Evolutionary conservation across 1,140 invertebrate species (phyloP).

Genomic region (Brachionus sp.): DNA sequence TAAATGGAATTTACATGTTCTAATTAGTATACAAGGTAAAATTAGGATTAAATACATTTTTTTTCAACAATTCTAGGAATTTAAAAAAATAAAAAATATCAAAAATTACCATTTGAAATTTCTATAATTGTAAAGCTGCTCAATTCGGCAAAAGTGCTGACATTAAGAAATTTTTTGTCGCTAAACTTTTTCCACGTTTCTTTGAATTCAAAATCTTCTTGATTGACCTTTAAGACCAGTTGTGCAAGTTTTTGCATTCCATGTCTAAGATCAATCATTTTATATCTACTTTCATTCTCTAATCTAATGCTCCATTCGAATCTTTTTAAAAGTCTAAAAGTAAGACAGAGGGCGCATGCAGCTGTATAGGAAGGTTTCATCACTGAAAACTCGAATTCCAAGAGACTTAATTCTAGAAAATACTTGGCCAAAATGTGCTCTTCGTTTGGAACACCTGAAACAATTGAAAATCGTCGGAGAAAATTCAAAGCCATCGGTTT

Average conservation of each 20-base stretch:
- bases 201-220: not conserved
- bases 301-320: not conserved
- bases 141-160: not conserved
- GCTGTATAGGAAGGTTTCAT: not conserved
- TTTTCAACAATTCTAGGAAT: not conserved
- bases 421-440: conserved; percentile 23
- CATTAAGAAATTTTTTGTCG: not conserved
- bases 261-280: conserved; percentile 8
- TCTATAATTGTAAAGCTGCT: not conserved
- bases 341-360: not conserved
- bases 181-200: not conserved
- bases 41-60: not conserved
- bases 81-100: not conserved
- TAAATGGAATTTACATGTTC: not conserved
- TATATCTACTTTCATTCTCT: not conserved
- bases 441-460: not conserved
- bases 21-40: not conserved
- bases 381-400: not conserved
- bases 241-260: conserved; percentile 33
- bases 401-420: not conserved
- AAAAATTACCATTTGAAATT: conserved; percentile 1
- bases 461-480: not conserved
- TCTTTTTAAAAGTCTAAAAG: not conserved
- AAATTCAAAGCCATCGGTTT: not conserved
- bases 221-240: conserved; percentile 12